Percentiles rank a stretch among this genome's conserved stretches.
These are phyloP conservation scores for Lagodon rhomboides DNA, from an alignment of 2,797 vertebrate genomes.

Conservation along the genomic window DNA sequence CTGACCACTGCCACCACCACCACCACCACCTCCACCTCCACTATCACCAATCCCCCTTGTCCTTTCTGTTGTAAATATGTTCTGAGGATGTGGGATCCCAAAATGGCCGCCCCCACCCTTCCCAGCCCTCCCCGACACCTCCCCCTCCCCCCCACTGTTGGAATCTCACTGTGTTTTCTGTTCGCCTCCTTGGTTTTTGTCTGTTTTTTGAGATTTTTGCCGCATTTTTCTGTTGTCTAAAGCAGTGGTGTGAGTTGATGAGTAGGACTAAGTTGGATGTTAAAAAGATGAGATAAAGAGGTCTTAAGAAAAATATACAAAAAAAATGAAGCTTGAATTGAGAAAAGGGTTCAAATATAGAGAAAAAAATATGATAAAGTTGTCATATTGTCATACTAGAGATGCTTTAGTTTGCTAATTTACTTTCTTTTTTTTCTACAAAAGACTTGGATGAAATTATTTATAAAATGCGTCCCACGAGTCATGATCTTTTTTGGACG, in stretches of 20 bases:
- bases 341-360: slow-evolving; percentile 82
- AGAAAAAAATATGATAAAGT: slow-evolving; percentile 84
- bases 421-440: slow-evolving; percentile 91
- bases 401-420: slow-evolving; percentile 89
- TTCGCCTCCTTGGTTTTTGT: slow-evolving; percentile 75
- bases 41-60: slow-evolving; percentile 38
- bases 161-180: slow-evolving; percentile 79
- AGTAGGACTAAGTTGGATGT: slow-evolving; percentile 81
- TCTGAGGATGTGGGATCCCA: slow-evolving; percentile 70
- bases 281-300: slow-evolving; percentile 76
- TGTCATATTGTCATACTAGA: slow-evolving; percentile 90
- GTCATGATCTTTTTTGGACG: slow-evolving; percentile 90
- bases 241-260: slow-evolving; percentile 83
- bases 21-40: not conserved
- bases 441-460: slow-evolving; percentile 90
- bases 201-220: slow-evolving; percentile 78
- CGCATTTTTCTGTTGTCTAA: slow-evolving; percentile 81
- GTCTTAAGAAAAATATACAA: slow-evolving; percentile 67
- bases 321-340: slow-evolving; percentile 74
- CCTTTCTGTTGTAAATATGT: slow-evolving; percentile 86
- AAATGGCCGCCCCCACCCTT: slow-evolving; percentile 27
- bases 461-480: slow-evolving; percentile 91
- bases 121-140: not conserved
- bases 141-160: slow-evolving; percentile 53
- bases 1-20: not conserved